Conservation (phyloP, 2,888 invertebrate species). For the Melanargia galathea region DNA sequence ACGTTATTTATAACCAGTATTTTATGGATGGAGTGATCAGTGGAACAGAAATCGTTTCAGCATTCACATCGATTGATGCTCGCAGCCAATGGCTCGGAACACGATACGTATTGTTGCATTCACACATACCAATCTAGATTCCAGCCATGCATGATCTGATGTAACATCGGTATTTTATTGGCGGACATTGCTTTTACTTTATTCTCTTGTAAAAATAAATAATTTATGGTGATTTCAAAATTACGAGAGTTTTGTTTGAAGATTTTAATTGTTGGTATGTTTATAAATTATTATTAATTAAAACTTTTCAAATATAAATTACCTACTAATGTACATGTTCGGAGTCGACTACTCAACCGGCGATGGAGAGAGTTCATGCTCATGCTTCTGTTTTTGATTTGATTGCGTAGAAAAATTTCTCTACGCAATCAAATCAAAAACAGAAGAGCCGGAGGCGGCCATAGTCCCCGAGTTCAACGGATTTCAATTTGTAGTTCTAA, state of each 20-base stretch:
- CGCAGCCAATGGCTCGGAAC: conserved; percentile 63
- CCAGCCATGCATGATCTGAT: conserved; percentile 33
- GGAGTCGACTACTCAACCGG: no score
- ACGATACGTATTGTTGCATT: conserved; percentile 63
- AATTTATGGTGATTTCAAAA: not conserved
- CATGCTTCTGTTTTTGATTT: no score
- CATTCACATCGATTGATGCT: conserved; percentile 60
- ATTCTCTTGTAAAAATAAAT: not conserved
- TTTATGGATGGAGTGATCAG: conserved; percentile 47
- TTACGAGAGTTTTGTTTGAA: not conserved
- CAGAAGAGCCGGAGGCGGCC: no score
- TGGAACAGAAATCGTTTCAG: conserved; percentile 61
- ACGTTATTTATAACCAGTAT: conserved; percentile 35
- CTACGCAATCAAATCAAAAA: no score
- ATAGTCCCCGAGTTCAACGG: no score
- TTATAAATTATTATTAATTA: no score
- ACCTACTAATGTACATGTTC: no score
- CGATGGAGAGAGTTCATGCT: no score
- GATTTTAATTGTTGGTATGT: no score
- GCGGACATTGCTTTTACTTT: conserved; percentile 10
- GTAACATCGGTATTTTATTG: conserved; percentile 25
- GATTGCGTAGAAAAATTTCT: no score
- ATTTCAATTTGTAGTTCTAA: no score
- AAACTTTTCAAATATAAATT: no score
- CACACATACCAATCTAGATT: conserved; percentile 55